Conservation (phyloP, 2,888 invertebrate species). For the Ditula angustiorana region DNA sequence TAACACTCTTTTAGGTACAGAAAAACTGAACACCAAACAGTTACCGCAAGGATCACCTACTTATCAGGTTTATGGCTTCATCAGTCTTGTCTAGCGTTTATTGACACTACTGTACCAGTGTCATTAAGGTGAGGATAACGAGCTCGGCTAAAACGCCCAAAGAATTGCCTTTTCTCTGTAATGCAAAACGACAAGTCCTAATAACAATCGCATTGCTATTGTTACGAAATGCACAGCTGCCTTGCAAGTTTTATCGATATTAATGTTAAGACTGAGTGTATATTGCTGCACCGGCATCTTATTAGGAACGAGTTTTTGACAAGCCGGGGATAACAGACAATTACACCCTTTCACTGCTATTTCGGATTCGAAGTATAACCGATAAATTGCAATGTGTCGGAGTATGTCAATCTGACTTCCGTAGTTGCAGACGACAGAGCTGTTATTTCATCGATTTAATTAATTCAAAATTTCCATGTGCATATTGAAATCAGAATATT, state of each 20-base stretch:
- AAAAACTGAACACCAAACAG: no score
- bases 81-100: not conserved
- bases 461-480: constrained; percentile 15
- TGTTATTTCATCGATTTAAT: constrained; percentile 26
- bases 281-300: constrained; percentile 14
- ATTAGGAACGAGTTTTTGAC: constrained; percentile 18
- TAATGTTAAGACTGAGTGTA: constrained; percentile 13
- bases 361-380: constrained; percentile 9
- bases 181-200: not conserved
- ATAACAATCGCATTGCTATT: not conserved
- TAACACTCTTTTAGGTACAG: no score
- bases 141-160: not conserved
- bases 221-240: constrained; percentile 18
- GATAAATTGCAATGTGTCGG: not conserved
- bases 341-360: constrained; percentile 25
- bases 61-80: not conserved
- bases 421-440: constrained; percentile 7
- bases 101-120: not conserved
- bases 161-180: not conserved
- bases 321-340: constrained; percentile 12
- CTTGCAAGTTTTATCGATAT: constrained; percentile 20
- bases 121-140: not conserved
- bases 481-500: not conserved
- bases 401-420: constrained; percentile 10
- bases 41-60: no score